Evolutionary conservation across 1,140 invertebrate genomes (phyloP), one percentile per base, ranked within the genome.

Genomic region (Mamestra configurata): DNA sequence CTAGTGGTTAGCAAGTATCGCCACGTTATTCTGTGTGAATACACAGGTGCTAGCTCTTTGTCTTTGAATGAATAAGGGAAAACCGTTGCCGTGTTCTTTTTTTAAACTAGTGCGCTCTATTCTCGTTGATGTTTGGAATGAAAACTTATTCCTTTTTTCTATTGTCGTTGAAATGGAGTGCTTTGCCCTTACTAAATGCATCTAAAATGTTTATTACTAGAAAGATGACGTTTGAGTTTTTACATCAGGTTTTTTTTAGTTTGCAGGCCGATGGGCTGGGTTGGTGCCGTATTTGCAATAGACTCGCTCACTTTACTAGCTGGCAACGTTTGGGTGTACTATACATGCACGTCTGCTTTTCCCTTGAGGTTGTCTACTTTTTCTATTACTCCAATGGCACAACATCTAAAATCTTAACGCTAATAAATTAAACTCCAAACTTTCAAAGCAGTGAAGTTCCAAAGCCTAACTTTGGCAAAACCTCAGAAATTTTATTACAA

Each of bases 21-120:
- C n/a, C 8, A 49, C 22, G 27, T 15, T 20, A 24, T 8, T 49
- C 40, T 70, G 13, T 70, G 66, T 7, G 66, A 70, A 43, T 11
- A 27, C 43, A 70, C 66, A 70, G 66, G 40, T 70, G 66, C 6
- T 70, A 70, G 2, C 40, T 24, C 43, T 70, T 46, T 70, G 66
- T 70, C 40, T 66, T 20, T 20, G 4, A n/a, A 70, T 49, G 64
- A 68, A 68, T 46, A 11, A 66, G 40, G 66, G 43, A 70, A 70
- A 70, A 70, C 66, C 53, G 3, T 20, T 20, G 35, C 40, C 35
- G 8, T 20, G 4, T 49, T 70, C 6, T 70, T 49, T 22, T 70
- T 70, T 49, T 13, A 5, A 70, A 61, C 13, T 11, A 15, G 8
- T 1, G 27, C 27, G 13, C 6, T n/a, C 24, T 18, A 18, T 37